Conservation (phyloP, 30 jellyfish, hydroid and myxozoan species). For the Nemopilema nomurai region DNA sequence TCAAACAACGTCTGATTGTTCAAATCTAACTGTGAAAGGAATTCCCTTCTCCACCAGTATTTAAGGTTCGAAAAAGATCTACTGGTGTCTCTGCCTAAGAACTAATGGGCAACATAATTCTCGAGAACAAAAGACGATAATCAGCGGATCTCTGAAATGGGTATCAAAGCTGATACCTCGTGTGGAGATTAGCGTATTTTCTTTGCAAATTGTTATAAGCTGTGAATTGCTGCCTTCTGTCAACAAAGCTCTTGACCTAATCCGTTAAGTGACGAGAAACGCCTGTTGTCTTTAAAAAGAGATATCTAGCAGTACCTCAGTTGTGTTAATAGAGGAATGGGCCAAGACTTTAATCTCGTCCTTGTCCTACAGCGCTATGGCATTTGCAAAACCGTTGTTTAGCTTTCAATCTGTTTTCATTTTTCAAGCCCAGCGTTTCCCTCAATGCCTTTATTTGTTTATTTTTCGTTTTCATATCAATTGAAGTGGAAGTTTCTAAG, state of each 20-base stretch:
- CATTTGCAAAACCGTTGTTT: too few relatives aligned
- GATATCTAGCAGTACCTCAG: not conserved
- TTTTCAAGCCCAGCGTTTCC: too few relatives aligned
- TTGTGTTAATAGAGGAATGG: not conserved
- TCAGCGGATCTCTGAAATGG: not conserved
- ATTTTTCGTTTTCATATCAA: too few relatives aligned
- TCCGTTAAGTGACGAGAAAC: not conserved
- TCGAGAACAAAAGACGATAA: not conserved
- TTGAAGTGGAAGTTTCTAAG: too few relatives aligned
- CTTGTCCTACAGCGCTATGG: too few relatives aligned
- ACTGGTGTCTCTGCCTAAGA: not conserved
- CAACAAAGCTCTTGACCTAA: not conserved
- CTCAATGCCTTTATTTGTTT: too few relatives aligned
- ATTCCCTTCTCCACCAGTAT: not conserved
- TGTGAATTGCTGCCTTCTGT: not conserved
- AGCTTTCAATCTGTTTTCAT: too few relatives aligned
- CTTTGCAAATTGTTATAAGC: not conserved
- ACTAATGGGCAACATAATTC: not conserved
- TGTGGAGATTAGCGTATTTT: not conserved
- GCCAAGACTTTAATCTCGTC: not conserved
- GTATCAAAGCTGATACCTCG: not conserved
- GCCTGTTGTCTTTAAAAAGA: not conserved
- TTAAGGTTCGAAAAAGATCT: too few relatives aligned
- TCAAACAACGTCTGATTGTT: not conserved
- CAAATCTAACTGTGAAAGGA: not conserved